phyloP scores from a whole-genome alignment of 2,797 vertebrate genomes.

The Pelodytes ibericus region DNA sequence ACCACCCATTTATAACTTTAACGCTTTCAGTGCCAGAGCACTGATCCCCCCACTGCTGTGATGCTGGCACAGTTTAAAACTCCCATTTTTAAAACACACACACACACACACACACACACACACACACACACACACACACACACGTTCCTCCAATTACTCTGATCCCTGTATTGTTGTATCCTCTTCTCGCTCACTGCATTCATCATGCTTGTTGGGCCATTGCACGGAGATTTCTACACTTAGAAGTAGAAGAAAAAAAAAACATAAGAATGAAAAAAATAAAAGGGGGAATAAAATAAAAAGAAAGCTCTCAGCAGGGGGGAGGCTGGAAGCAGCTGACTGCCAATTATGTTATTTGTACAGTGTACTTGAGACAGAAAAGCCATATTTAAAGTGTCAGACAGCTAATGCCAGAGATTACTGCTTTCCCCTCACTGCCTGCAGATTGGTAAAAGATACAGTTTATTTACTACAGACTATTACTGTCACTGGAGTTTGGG shows the following conservation, averaged over 20 bases:
- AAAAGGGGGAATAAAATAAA: no score
- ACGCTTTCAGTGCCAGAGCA: no score
- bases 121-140: no score
- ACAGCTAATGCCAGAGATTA: slow-evolving; percentile 69
- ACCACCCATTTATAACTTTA: no score
- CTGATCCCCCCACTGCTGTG: no score
- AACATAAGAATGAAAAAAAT: no score
- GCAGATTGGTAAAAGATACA: slow-evolving; percentile 68
- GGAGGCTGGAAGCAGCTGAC: slow-evolving; percentile 56
- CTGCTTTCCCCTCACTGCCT: slow-evolving; percentile 63
- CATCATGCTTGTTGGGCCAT: slow-evolving; percentile 61
- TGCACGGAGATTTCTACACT: slow-evolving; percentile 63
- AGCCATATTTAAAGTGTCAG: slow-evolving; percentile 72
- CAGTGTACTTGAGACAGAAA: slow-evolving; percentile 55
- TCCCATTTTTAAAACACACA: no score
- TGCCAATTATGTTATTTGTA: slow-evolving; percentile 67
- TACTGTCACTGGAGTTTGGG: slow-evolving; percentile 65
- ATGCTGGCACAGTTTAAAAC: no score
- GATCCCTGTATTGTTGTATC: slow-evolving; percentile 1
- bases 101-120: no score
- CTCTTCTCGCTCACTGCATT: slow-evolving; percentile 16
- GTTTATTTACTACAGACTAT: slow-evolving; percentile 79
- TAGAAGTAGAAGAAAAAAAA: slow-evolving; percentile 51
- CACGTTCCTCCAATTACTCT: no score
- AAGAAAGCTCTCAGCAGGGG: slow-evolving; percentile 56